Evolutionary conservation across 2,888 invertebrate species (phyloP).

Genomic region (Drosophila kanekoi): DNA sequence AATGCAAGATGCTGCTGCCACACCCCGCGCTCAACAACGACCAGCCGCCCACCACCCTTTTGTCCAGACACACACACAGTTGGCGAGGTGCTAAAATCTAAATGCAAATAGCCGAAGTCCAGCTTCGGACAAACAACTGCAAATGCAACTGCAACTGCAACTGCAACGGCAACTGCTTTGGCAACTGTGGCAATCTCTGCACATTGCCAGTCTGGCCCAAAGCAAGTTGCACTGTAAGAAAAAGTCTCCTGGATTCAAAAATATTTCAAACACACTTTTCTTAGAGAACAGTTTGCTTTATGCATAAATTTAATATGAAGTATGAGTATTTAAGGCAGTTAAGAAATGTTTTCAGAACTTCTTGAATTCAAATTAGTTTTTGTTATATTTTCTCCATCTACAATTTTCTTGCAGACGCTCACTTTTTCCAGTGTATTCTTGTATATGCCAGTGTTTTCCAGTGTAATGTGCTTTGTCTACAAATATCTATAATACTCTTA

Average conservation of each 20-base stretch:
- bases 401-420: no score
- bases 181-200: conserved; percentile 35
- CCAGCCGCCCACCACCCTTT: background rate
- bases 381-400: no score
- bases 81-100: conserved; percentile 77
- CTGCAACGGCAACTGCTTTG: conserved; percentile 32
- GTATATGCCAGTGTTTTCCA: no score
- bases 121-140: conserved; percentile 49
- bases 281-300: no score
- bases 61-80: conserved; percentile 9
- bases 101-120: conserved; percentile 73
- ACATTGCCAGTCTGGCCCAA: conserved; percentile 54
- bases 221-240: conserved; percentile 42
- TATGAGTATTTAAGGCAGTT: no score
- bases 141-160: conserved; percentile 39
- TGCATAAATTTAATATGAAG: no score
- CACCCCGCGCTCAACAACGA: conserved; percentile 23
- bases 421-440: no score
- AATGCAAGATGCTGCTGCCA: conserved; percentile 50
- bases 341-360: no score
- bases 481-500: background rate
- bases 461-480: no score
- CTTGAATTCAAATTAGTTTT: no score
- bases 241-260: background rate
- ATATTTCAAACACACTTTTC: no score